These are phyloP conservation scores for Lottia scabra DNA, from an alignment of 2,888 invertebrate species.

Conservation along the genomic window DNA sequence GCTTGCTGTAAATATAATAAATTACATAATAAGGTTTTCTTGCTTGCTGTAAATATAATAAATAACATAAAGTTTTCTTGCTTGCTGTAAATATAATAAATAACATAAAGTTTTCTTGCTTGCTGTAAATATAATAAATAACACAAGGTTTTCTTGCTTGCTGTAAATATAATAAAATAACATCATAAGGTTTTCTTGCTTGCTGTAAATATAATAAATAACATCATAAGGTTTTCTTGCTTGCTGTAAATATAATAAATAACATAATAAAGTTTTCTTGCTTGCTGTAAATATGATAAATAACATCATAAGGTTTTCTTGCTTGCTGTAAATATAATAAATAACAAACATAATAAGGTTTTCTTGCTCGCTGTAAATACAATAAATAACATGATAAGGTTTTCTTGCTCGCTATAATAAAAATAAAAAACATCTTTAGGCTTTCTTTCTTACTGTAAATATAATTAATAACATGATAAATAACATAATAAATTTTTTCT, in stretches of 20 bases:
- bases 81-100: neutral
- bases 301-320: neutral
- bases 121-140: slow-evolving; percentile 70
- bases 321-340: no score
- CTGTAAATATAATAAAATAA: no score
- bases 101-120: slow-evolving; percentile 83
- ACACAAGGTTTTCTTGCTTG: neutral
- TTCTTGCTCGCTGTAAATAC: slow-evolving; percentile 77
- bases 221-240: neutral
- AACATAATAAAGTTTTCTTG: slow-evolving; percentile 87
- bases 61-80: no score
- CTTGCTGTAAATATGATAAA: slow-evolving; percentile 72
- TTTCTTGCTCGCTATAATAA: no score
- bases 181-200: slow-evolving; percentile 86
- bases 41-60: no score
- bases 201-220: slow-evolving; percentile 70
- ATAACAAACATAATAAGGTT: slow-evolving; percentile 87
- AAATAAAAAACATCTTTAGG: slow-evolving; percentile 91
- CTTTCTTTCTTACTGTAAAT: slow-evolving; percentile 78
- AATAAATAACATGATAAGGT: slow-evolving; percentile 5
- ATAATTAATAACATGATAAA: slow-evolving; percentile 8
- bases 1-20: slow-evolving; percentile 7
- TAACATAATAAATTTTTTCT: slow-evolving; percentile 84
- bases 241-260: no score
- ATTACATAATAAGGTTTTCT: neutral